phyloP scores from a whole-genome alignment of 1,140 invertebrate genomes.

The Drosophila novamexicana region DNA sequence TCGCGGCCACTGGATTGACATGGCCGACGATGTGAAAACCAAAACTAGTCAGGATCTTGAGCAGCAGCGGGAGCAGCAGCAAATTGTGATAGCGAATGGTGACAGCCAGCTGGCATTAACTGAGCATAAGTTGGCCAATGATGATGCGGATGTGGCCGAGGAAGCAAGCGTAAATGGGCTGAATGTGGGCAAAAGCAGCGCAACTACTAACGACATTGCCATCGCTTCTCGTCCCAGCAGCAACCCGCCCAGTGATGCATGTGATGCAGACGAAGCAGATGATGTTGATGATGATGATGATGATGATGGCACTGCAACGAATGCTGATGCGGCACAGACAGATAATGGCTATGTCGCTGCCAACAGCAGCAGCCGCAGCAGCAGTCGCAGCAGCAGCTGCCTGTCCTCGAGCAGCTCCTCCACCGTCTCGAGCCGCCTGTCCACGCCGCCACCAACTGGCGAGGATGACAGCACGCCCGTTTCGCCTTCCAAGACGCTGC shows the following conservation, averaged over 20 bases:
- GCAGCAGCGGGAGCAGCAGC: slow-evolving; percentile 53
- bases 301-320: slow-evolving; percentile 18
- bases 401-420: slow-evolving; percentile 55
- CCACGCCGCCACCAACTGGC: slow-evolving; percentile 77
- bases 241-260: slow-evolving; percentile 68
- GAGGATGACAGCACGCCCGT: slow-evolving; percentile 78
- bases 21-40: slow-evolving; percentile 86
- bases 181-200: slow-evolving; percentile 53
- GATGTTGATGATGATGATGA: slow-evolving; percentile 46
- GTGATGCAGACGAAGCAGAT: slow-evolving; percentile 41
- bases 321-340: slow-evolving; percentile 32
- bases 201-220: slow-evolving; percentile 73
- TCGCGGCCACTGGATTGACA: slow-evolving; percentile 92
- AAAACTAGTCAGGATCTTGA: slow-evolving; percentile 73
- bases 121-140: slow-evolving; percentile 41
- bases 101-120: slow-evolving; percentile 50
- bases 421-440: slow-evolving; percentile 71
- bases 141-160: slow-evolving; percentile 11
- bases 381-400: slow-evolving; percentile 44
- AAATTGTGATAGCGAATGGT: slow-evolving; percentile 76
- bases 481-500: slow-evolving; percentile 71
- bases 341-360: slow-evolving; percentile 40
- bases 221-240: slow-evolving; percentile 74
- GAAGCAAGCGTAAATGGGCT: slow-evolving; percentile 72
- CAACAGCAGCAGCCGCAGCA: slow-evolving; percentile 21